These are phyloP conservation scores for Lepus americanus DNA, from an alignment of 2,113 vertebrate genomes.

Conservation along the genomic window DNA sequence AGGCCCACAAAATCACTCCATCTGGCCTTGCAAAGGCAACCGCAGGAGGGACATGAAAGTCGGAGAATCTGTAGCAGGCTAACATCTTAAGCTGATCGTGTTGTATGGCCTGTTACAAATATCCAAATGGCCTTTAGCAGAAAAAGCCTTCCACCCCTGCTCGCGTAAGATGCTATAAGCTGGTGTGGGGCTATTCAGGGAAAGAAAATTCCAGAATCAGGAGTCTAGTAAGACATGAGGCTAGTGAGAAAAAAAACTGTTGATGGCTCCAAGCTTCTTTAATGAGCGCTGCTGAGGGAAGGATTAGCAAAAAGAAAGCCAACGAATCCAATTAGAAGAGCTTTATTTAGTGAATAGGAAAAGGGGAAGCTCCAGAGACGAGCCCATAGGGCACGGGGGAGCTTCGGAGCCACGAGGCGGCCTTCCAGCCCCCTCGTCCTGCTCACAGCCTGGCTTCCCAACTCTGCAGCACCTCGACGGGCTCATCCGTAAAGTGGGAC, in stretches of 20 bases:
- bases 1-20: too few species aligned
- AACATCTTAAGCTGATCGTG: too few species aligned
- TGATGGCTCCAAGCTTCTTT: neutral
- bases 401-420: neutral
- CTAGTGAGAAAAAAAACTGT: neutral
- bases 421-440: neutral
- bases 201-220: slow-evolving; percentile 1
- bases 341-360: neutral
- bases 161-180: neutral
- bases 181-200: neutral
- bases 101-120: too few species aligned
- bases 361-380: neutral
- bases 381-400: too few species aligned
- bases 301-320: neutral
- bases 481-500: neutral
- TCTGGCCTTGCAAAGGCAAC: too few species aligned
- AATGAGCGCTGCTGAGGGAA: neutral
- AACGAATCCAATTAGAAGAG: neutral
- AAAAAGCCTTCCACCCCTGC: too few species aligned
- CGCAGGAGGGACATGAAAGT: too few species aligned
- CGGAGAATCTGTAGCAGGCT: too few species aligned
- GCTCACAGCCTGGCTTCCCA: rapidly evolving
- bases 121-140: too few species aligned
- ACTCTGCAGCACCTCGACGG: neutral
- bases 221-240: neutral